Conservation (phyloP, 2,888 invertebrate genomes). For the Epinotia brunnichana region DNA sequence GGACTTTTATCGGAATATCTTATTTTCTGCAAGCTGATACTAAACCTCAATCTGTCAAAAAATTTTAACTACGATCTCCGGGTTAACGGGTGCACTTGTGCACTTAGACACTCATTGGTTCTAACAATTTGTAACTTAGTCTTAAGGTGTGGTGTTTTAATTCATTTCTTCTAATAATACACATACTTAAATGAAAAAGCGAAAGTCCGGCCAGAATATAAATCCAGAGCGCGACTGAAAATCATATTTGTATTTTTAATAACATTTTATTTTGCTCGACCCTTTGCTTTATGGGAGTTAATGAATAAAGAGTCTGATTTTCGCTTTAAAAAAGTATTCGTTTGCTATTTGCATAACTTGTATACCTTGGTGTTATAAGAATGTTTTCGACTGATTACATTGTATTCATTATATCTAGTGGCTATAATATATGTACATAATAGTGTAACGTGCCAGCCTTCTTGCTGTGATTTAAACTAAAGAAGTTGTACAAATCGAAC, state of each 20-base stretch:
- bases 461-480: slow-evolving; percentile 44
- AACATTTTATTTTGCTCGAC: neutral
- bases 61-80: slow-evolving; percentile 15
- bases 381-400: slow-evolving; percentile 33
- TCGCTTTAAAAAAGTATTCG: slow-evolving; percentile 48
- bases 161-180: slow-evolving; percentile 51
- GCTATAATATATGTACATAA: slow-evolving; percentile 38
- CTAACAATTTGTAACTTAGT: slow-evolving; percentile 74
- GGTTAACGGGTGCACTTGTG: slow-evolving; percentile 50
- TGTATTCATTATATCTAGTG: slow-evolving; percentile 36
- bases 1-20: neutral
- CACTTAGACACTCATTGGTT: slow-evolving; percentile 62
- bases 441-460: slow-evolving; percentile 22
- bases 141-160: slow-evolving; percentile 81
- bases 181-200: slow-evolving; percentile 46
- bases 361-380: slow-evolving; percentile 33
- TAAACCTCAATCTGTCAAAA: slow-evolving; percentile 12
- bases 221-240: neutral
- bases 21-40: slow-evolving; percentile 6
- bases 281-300: neutral
- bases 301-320: slow-evolving; percentile 44
- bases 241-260: neutral
- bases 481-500: slow-evolving; percentile 55
- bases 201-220: slow-evolving; percentile 43
- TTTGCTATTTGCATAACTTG: slow-evolving; percentile 41